Evolutionary conservation across 2,797 vertebrate genomes (phyloP).

Genomic region (Trichosurus vulpecula): DNA sequence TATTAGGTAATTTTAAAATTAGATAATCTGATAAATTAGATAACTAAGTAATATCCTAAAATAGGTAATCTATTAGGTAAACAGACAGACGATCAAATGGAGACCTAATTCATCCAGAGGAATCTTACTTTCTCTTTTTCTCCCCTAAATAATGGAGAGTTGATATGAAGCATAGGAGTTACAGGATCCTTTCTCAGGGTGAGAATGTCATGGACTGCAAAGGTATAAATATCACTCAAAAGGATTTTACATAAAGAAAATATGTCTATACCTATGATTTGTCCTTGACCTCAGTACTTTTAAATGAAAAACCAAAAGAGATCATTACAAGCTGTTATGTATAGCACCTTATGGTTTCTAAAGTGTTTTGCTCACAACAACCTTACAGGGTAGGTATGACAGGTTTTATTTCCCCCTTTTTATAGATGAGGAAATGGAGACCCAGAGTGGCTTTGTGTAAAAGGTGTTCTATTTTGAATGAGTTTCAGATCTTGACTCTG

Average conservation of each 20-base stretch:
- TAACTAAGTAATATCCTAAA: background rate
- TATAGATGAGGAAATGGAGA: constrained; percentile 1
- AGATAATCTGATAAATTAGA: background rate
- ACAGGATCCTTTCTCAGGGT: background rate
- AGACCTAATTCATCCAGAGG: background rate
- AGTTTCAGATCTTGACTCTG: background rate
- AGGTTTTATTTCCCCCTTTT: background rate
- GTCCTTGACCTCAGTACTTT: background rate
- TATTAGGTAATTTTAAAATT: background rate
- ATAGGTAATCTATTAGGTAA: background rate
- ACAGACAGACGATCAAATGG: background rate
- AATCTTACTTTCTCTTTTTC: background rate
- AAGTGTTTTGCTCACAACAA: background rate
- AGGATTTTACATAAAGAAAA: constrained; percentile 32
- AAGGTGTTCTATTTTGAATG: background rate
- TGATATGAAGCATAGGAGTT: background rate
- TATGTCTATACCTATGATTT: background rate
- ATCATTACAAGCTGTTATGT: background rate
- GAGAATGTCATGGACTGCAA: background rate
- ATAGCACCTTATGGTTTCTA: background rate
- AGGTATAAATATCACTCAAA: background rate
- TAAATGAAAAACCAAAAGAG: background rate
- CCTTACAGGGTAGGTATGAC: background rate
- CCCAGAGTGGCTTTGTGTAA: background rate
- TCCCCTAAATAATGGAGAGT: background rate